These are phyloP conservation scores for Linepithema humile DNA, from an alignment of 1,140 invertebrate genomes.

Conservation along the genomic window DNA sequence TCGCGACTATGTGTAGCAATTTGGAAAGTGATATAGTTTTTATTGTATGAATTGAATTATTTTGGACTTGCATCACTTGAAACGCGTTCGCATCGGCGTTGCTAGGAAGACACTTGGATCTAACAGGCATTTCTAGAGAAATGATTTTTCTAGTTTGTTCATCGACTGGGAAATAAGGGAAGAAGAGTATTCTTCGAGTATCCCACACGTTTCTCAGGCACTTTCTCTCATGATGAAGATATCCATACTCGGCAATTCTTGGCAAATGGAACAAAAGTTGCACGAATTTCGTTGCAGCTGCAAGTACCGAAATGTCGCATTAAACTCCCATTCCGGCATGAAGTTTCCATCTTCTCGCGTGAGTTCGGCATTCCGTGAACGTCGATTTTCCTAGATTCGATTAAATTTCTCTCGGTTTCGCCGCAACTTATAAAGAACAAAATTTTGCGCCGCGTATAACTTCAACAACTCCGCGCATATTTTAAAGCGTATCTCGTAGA, in stretches of 20 bases:
- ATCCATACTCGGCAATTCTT: constrained; percentile 29
- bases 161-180: no score
- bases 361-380: constrained; percentile 33
- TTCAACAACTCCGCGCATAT: constrained; percentile 38
- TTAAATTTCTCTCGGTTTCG: constrained; percentile 37
- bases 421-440: constrained; percentile 37
- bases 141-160: constrained; percentile 35
- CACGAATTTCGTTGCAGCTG: constrained; percentile 32
- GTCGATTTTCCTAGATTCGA: constrained; percentile 35
- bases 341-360: constrained; percentile 41
- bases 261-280: constrained; percentile 47
- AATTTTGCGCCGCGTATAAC: constrained; percentile 34
- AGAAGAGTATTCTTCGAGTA: no score
- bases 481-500: constrained; percentile 9
- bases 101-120: background rate
- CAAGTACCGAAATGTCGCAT: constrained; percentile 55
- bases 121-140: background rate
- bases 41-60: constrained; percentile 19
- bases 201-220: background rate
- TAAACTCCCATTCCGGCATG: constrained; percentile 46
- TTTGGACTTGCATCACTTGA: background rate
- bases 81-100: background rate
- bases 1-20: constrained; percentile 7
- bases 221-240: constrained; percentile 50
- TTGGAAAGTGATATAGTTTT: background rate